A percentile compares a stretch with the other conserved stretches of the same genome.
These are phyloP conservation scores for Crotalus helleri DNA, from an alignment of 2,113 vertebrate species.

Conservation along the genomic window DNA sequence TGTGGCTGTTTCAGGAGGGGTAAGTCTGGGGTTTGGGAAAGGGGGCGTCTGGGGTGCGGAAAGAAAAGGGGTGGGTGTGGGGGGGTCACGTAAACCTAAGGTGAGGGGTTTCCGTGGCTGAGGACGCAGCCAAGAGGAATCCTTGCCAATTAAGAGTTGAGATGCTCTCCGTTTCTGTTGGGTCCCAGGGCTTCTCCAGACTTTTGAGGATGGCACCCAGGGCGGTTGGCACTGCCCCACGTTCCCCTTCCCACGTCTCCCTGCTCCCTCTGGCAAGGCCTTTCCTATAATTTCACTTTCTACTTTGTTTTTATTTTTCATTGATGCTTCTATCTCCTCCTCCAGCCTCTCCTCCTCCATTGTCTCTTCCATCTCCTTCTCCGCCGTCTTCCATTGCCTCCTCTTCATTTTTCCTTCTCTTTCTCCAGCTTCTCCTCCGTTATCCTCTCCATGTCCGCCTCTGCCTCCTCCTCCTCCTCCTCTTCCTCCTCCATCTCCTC, in stretches of 20 bases:
- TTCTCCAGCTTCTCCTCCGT: background rate
- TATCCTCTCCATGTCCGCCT: background rate
- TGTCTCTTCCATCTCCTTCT: background rate
- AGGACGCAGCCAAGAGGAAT: background rate
- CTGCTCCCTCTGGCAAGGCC: background rate
- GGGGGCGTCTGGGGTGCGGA: background rate
- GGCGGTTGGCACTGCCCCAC: background rate
- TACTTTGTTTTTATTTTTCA: too few relatives aligned
- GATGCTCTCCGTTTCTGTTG: background rate
- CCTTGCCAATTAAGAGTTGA: background rate
- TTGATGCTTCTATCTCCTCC: too few relatives aligned
- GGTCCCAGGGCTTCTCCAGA: background rate
- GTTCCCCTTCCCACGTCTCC: accelerated
- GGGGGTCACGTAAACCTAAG: background rate
- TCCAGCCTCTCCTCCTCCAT: background rate
- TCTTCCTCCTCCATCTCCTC: background rate
- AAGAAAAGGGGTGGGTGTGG: background rate
- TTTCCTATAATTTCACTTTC: background rate
- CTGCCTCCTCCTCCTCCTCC: background rate
- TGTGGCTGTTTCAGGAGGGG: too few relatives aligned
- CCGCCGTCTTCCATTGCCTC: background rate
- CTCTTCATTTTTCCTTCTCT: background rate
- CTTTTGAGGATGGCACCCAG: background rate
- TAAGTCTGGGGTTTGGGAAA: too few relatives aligned
- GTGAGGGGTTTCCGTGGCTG: background rate